Evolutionary conservation across 2,888 invertebrate species (phyloP).

Genomic region (Volucella inanis): DNA sequence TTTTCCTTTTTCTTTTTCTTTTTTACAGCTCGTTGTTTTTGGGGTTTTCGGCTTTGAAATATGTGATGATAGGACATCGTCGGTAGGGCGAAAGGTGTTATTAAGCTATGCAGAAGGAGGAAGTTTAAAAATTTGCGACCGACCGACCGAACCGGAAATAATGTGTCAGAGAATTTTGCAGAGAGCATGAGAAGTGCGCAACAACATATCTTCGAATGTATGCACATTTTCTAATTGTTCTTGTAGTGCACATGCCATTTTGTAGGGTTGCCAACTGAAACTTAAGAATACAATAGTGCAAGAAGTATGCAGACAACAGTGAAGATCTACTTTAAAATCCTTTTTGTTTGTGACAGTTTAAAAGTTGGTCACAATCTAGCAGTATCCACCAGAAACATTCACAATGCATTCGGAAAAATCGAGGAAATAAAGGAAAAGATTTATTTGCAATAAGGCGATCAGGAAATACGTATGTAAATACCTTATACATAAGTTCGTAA

Average conservation of each 20-base stretch:
- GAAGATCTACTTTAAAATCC: too few relatives aligned
- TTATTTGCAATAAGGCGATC: too few relatives aligned
- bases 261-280: slow-evolving; percentile 41
- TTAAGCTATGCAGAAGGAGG: slow-evolving; percentile 59
- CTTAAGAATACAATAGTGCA: too few relatives aligned
- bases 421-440: too few relatives aligned
- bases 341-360: too few relatives aligned
- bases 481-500: too few relatives aligned
- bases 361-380: too few relatives aligned
- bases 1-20: background rate
- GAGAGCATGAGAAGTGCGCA: slow-evolving; percentile 60
- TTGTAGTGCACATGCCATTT: slow-evolving; percentile 59
- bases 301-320: too few relatives aligned
- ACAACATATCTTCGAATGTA: slow-evolving; percentile 54
- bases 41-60: background rate
- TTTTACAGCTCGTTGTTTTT: background rate
- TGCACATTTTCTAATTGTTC: slow-evolving; percentile 22
- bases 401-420: too few relatives aligned
- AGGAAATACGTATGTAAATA: too few relatives aligned
- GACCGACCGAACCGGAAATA: slow-evolving; percentile 64
- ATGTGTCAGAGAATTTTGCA: slow-evolving; percentile 57
- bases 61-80: background rate
- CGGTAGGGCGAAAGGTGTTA: slow-evolving; percentile 50
- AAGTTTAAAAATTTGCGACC: slow-evolving; percentile 34
- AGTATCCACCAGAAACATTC: too few relatives aligned